Conservation (phyloP, 2,797 vertebrate species). For the Orestias chungarensis region DNA sequence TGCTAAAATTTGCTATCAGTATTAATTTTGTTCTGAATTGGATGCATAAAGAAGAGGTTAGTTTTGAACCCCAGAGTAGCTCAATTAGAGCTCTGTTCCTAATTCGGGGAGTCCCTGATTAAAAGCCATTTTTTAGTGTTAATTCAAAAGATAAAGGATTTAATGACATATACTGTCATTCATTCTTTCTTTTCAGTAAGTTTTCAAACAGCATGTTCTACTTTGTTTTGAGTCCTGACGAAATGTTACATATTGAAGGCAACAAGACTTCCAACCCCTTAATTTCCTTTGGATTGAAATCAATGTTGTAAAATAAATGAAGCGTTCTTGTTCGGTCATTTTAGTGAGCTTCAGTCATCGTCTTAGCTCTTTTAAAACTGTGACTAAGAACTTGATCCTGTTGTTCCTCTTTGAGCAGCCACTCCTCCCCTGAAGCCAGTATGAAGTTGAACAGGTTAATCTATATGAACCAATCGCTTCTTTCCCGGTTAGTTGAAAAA, state of each 20-base stretch:
- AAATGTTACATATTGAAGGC: background rate
- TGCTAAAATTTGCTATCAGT: background rate
- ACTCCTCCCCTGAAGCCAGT: background rate
- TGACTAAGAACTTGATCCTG: background rate
- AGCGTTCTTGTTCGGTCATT: background rate
- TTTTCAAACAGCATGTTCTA: background rate
- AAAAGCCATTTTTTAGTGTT: background rate
- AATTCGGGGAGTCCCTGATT: background rate
- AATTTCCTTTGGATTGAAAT: background rate
- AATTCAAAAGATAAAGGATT: too few relatives aligned
- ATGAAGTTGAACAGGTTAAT: constrained; percentile 17
- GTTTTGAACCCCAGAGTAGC: too few relatives aligned
- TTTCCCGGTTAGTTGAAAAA: background rate
- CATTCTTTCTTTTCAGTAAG: background rate
- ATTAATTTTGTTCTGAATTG: background rate
- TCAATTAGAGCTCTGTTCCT: background rate
- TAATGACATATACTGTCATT: too few relatives aligned
- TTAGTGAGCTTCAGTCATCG: background rate
- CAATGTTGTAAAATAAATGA: background rate
- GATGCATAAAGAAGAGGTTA: background rate
- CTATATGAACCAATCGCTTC: background rate
- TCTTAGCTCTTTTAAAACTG: background rate
- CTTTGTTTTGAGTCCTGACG: background rate
- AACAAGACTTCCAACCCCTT: background rate
- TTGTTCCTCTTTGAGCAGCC: constrained; percentile 5